phyloP scores from a whole-genome alignment of 2,888 invertebrate genomes.

The Protonemura montana region DNA sequence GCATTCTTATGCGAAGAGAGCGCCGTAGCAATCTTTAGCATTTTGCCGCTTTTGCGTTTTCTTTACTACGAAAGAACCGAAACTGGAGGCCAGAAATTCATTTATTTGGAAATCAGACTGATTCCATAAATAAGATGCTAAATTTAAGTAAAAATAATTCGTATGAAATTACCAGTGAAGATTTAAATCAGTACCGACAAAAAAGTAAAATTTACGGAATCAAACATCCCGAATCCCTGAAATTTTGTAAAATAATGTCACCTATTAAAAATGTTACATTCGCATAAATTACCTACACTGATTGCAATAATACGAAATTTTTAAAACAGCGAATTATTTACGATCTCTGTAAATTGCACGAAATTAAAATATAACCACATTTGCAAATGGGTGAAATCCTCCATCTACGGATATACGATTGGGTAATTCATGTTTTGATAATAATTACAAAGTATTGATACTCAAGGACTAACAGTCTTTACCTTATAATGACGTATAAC shows the following conservation, averaged over 20 bases:
- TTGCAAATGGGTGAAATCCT: background rate
- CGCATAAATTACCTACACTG: background rate
- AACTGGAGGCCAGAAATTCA: background rate
- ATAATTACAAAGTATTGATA: slow-evolving; percentile 7
- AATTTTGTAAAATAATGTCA: background rate
- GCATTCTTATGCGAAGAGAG: background rate
- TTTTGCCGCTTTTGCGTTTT: background rate
- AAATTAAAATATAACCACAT: background rate
- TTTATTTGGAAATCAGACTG: background rate
- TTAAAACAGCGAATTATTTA: background rate
- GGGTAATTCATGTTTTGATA: background rate
- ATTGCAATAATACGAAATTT: background rate
- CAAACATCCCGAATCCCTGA: background rate
- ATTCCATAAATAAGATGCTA: background rate
- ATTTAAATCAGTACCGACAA: background rate
- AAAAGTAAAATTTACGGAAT: background rate
- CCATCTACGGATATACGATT: background rate
- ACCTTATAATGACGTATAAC: background rate
- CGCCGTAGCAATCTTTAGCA: background rate
- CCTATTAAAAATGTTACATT: background rate
- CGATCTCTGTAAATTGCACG: background rate
- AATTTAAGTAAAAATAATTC: background rate
- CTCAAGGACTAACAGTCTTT: background rate
- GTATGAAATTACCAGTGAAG: background rate
- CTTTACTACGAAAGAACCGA: background rate